These are phyloP conservation scores for Papilio polytes DNA, from an alignment of 1,140 invertebrate species.

Conservation along the genomic window DNA sequence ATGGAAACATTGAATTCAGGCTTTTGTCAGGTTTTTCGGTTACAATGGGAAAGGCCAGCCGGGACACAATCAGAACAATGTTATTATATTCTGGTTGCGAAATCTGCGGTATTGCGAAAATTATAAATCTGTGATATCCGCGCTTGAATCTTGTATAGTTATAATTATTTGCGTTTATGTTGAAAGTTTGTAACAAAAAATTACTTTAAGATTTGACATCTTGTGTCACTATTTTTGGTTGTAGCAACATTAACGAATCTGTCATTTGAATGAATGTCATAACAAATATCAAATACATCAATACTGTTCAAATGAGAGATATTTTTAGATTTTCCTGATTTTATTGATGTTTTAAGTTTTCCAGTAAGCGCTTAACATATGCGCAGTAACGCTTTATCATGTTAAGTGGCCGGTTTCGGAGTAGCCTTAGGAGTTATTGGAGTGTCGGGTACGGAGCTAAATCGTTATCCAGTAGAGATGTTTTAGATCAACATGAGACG, in stretches of 20 bases:
- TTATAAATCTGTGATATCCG: too few species aligned
- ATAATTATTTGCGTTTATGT: too few species aligned
- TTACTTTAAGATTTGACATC: too few species aligned
- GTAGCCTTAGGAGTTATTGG: slow-evolving; percentile 50
- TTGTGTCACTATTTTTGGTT: too few species aligned
- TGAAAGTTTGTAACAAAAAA: too few species aligned
- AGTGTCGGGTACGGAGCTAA: slow-evolving; percentile 50
- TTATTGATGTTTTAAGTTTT: slow-evolving; percentile 58
- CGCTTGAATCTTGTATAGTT: too few species aligned
- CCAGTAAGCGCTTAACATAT: slow-evolving; percentile 50
- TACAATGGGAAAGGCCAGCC: background rate
- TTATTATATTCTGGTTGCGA: background rate
- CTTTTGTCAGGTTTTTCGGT: background rate
- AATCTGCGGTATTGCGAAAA: too few species aligned
- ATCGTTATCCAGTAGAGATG: slow-evolving; percentile 60
- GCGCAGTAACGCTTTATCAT: slow-evolving; percentile 58
- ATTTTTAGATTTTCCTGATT: slow-evolving; percentile 59
- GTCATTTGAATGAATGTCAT: slow-evolving; percentile 40
- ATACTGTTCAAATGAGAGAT: slow-evolving; percentile 48
- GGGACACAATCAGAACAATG: background rate
- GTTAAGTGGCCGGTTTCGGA: slow-evolving; percentile 57
- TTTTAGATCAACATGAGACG: slow-evolving; percentile 62
- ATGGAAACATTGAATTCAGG: slow-evolving; percentile 37
- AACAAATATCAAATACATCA: slow-evolving; percentile 48
- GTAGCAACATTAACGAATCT: too few species aligned